phyloP scores from a whole-genome alignment of 1,140 invertebrate species.

The Notospermus geniculatus region DNA sequence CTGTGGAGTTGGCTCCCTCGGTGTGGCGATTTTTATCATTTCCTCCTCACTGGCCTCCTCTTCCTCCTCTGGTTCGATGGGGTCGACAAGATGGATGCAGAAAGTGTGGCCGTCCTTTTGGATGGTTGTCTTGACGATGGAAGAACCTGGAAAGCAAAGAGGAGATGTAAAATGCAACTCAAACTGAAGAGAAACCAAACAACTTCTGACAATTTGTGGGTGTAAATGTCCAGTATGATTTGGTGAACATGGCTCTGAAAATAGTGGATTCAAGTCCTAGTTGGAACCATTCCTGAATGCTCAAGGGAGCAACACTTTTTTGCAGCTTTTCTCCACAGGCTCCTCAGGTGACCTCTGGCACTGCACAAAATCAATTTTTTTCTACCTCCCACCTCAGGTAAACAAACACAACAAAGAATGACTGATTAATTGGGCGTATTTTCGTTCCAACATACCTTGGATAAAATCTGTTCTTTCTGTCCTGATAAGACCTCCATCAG shows the following conservation, averaged over 20 bases:
- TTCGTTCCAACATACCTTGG: constrained; percentile 34
- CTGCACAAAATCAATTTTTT: too few species aligned
- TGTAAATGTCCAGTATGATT: too few species aligned
- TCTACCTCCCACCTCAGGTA: background rate
- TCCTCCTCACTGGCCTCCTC: constrained; percentile 9
- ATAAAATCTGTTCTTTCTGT: constrained; percentile 48
- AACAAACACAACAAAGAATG: constrained; percentile 4
- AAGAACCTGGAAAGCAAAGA: constrained; percentile 34
- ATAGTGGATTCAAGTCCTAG: too few species aligned
- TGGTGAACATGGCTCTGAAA: too few species aligned
- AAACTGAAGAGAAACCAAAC: too few species aligned
- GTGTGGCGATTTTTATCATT: background rate
- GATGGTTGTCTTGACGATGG: constrained; percentile 40
- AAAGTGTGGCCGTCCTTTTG: constrained; percentile 54
- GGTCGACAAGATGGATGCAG: constrained; percentile 50
- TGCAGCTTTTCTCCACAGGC: too few species aligned
- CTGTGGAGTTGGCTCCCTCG: background rate
- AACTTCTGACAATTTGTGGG: too few species aligned
- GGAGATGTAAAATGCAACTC: too few species aligned
- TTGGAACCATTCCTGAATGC: too few species aligned
- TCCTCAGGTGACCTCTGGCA: too few species aligned
- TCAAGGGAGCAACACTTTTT: too few species aligned
- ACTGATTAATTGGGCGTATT: background rate
- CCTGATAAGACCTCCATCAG: constrained; percentile 51
- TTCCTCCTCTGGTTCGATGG: constrained; percentile 33